A percentile compares a stretch with the other conserved stretches of the same genome.
phyloP scores from a whole-genome alignment of 2,113 vertebrate genomes.

The Amazona guildingii region DNA sequence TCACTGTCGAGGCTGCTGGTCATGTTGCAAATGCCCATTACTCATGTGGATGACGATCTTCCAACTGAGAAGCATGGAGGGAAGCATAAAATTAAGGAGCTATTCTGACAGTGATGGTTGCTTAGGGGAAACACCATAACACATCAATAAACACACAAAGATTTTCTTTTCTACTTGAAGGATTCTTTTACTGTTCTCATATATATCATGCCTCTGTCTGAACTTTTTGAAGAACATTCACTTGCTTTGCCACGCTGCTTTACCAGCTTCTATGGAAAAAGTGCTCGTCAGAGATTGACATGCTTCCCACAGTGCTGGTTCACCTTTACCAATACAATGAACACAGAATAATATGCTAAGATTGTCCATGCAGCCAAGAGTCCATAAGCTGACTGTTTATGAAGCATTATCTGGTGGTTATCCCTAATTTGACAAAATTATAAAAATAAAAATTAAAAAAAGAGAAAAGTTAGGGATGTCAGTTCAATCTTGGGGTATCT shows the following conservation, averaged over 20 bases:
- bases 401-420: neutral
- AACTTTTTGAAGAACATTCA: neutral
- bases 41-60: neutral
- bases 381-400: neutral
- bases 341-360: neutral
- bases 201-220: neutral
- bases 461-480: neutral
- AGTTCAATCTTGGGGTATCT: neutral
- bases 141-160: neutral
- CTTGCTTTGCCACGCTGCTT: accelerated
- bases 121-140: neutral
- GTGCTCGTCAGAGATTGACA: neutral
- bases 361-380: neutral
- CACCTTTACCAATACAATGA: neutral
- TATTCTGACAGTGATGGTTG: neutral
- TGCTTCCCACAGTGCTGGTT: neutral
- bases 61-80: neutral
- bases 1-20: constrained; percentile 34
- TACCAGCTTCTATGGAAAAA: neutral
- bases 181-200: neutral
- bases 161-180: neutral
- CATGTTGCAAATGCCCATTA: neutral
- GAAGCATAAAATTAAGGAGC: neutral
- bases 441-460: neutral
- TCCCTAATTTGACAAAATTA: neutral